Conservation (phyloP, 2,888 invertebrate species). For the Caenorhabditis angaria region DNA sequence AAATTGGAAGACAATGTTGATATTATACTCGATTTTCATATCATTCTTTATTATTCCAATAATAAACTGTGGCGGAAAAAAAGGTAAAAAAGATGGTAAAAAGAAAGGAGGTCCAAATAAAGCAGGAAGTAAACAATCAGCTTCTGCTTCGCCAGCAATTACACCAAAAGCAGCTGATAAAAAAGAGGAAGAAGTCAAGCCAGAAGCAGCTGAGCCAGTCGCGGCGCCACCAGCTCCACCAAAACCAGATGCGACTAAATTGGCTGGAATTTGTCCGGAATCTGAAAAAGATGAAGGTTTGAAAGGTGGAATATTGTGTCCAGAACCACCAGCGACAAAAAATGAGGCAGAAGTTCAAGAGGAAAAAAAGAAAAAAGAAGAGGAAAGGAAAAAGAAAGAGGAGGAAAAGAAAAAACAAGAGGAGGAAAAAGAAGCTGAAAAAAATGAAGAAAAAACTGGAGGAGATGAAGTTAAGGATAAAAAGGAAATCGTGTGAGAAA, state of each 20-base stretch:
- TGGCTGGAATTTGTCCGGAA: neutral
- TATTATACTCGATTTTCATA: neutral
- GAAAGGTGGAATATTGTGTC: neutral
- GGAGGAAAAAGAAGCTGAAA: neutral
- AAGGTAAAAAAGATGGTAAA: neutral
- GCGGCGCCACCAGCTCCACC: neutral
- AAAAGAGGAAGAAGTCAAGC: neutral
- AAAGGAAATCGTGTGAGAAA: neutral
- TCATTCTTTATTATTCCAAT: neutral
- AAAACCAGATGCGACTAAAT: neutral
- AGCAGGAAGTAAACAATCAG: neutral
- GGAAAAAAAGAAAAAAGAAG: neutral
- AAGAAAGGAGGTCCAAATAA: too few relatives aligned
- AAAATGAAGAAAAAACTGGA: neutral
- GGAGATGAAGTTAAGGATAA: too few relatives aligned
- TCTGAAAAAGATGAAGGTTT: neutral
- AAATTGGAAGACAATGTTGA: neutral
- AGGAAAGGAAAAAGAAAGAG: neutral
- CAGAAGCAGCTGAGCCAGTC: too few relatives aligned
- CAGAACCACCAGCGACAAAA: neutral
- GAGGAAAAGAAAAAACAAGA: neutral
- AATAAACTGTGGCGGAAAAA: neutral
- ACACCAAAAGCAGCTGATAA: neutral
- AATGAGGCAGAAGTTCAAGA: neutral
- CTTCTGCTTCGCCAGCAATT: neutral